phyloP scores from a whole-genome alignment of 1,140 invertebrate genomes.

The Neodiprion pinetum region DNA sequence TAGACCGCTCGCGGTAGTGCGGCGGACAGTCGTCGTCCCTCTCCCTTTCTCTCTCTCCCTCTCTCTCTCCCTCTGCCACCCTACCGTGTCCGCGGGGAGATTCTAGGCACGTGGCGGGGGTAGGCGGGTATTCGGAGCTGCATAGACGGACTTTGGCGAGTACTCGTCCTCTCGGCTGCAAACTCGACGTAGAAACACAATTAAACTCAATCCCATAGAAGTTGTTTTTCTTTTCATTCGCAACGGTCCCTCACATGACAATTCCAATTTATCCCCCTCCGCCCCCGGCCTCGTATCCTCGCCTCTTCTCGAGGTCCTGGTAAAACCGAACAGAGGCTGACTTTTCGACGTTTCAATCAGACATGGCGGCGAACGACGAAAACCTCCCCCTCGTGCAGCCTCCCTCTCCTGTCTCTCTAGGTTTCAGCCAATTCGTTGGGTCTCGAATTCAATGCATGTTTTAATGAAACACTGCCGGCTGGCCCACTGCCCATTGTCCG shows the following conservation, averaged over 20 bases:
- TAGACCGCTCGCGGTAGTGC: too few relatives aligned
- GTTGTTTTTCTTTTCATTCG: constrained; percentile 5
- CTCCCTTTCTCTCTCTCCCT: background rate
- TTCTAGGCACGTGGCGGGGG: too few relatives aligned
- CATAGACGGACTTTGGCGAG: too few relatives aligned
- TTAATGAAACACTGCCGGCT: constrained; percentile 58
- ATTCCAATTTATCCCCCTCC: constrained; percentile 52
- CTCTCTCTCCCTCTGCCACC: background rate
- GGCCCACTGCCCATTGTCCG: constrained; percentile 55
- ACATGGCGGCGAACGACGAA: constrained; percentile 35
- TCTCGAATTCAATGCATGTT: constrained; percentile 50
- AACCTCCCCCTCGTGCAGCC: background rate
- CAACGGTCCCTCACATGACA: constrained; percentile 33
- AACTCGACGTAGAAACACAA: background rate
- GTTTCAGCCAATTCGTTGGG: constrained; percentile 20
- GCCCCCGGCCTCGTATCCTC: background rate
- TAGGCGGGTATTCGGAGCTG: too few relatives aligned
- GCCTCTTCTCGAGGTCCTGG: background rate
- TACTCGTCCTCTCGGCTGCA: too few relatives aligned
- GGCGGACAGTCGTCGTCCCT: background rate
- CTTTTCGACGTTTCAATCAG: constrained; percentile 60
- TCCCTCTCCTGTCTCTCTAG: background rate
- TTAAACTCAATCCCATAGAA: constrained; percentile 7
- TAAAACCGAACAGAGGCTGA: constrained; percentile 30
- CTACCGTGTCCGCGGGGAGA: background rate